Base-by-base conservation (phyloP, 37 sponge, comb jelly and placozoan species). In the Eunapius fragilis region DNA sequence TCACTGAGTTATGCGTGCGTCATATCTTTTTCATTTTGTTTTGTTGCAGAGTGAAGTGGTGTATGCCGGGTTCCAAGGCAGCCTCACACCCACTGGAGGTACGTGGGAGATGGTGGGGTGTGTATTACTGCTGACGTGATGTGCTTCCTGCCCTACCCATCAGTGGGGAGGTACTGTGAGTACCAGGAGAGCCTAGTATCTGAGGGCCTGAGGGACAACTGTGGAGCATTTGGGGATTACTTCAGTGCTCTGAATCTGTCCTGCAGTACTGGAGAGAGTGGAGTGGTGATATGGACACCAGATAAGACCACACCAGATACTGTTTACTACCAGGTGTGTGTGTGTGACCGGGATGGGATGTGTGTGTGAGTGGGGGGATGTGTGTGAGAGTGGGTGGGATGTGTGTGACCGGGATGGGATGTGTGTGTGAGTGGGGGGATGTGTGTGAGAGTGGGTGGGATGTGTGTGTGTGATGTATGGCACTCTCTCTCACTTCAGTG, bases 261-360 rank as follows among this genome's bases (percentile, higher is more conserved):
- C 13, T 81, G 82, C 41, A 2, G 58, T 31, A 6, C 79, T 9
- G 32, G 25, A 28, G 70, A 22, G 23, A 28, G 83, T 28, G 85
- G 80, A 38, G 37, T 25, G 9, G 69, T 91, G 37, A 74, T 76
- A 35, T 91, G 87, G 87, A 91, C 87, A 22, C 91, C 91, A 0
- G 83, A 91, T 78, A 79, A 91, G 7, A 72, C 25, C 41, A 91
- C 91, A 72, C 91, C 91, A 30, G 74, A 91, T 71, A 26, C 71
- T 31, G 87, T 91, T 38, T 91, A 91, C 79, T 91, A 91, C 74
- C 91, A 91, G 87, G 91, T 91, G 70, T 58, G 58, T 58, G 58
- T 58, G 22, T 58, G 58, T 58, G 58, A 17, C 19, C 14, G 58
- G 6, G 58, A 17, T 1, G 6, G 58, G 6, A 19, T 58, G 58